Evolutionary conservation across 2,113 vertebrate genomes (phyloP).

Genomic region (Cyanoramphus novaezelandiae): DNA sequence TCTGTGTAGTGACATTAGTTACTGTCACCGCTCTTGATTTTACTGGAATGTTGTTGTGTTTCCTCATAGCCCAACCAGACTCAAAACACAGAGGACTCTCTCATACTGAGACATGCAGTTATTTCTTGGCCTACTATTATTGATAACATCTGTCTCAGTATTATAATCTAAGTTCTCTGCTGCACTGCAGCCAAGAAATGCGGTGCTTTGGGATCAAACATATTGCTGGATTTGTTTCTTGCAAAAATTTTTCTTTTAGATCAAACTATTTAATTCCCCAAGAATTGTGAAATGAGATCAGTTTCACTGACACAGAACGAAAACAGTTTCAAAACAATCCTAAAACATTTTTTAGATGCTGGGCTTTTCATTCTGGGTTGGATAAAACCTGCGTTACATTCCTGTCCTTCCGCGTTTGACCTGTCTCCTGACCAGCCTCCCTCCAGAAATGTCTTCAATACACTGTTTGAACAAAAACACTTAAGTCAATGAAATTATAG

Average conservation of each 20-base stretch:
- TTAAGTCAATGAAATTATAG: neutral
- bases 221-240: neutral
- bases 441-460: neutral
- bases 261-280: neutral
- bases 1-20: neutral
- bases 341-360: neutral
- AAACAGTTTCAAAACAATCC: constrained; percentile 8
- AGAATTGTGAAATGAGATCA: constrained; percentile 30
- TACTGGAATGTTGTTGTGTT: neutral
- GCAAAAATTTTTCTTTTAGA: neutral
- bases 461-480: neutral
- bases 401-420: neutral
- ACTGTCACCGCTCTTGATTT: neutral
- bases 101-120: neutral
- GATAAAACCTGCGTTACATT: neutral
- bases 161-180: constrained; percentile 3
- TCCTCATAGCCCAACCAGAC: neutral
- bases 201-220: constrained; percentile 6
- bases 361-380: neutral
- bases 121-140: constrained; percentile 15
- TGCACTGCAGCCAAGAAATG: constrained; percentile 40
- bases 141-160: constrained; percentile 49
- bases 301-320: constrained; percentile 10
- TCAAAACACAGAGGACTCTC: neutral
- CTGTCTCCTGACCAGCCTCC: neutral